Base-by-base conservation (phyloP, 92 coral and sea anemone genomes). In the Phenganax subtilis region DNA sequence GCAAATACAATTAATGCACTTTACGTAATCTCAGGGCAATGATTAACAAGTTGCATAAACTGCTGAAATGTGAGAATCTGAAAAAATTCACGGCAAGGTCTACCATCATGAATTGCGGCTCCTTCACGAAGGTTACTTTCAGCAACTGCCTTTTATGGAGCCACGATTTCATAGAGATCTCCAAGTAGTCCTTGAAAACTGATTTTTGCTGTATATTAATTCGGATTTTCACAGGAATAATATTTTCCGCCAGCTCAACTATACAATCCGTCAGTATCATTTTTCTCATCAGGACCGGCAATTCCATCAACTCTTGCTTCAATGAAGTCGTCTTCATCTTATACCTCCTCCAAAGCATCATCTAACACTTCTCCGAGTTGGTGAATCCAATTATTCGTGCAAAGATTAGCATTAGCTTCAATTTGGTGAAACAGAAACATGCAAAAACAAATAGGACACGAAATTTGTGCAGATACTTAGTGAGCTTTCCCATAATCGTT, bases 41-140 rank as follows among this genome's bases (percentile, higher is more conserved):
- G 47, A 37, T 37, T 37, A 37, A 37, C 47, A 37, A 4, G 4
- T 1, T 1, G 1, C 4, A 6, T 59, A 59, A 12, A 59, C 15
- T 14, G 75, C 29, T 12, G 17, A 14, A 55, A 9, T 15, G 17
- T 51, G 70, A 76, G 75, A 77, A 90, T 89, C 93, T 88, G 93
- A 44, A 88, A 86, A 76, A 91, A 91, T 82, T 91, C 90, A 53
- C 89, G 77, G 10, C 57, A 65, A 14, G 93, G 90, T 52, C 91
- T 91, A 57, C 94, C 94, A 81, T 86, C 93, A 82, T 87, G 90
- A 5, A 89, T 75, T n/a, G 90, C 88, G 89, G 88, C 80, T 89
- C 89, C n/a, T 85, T 90, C 67, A 74, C 51, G 76, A 90, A 87
- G 29, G 85, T 88, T 11, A 90, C 85, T 75, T 90, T 88, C 30